A percentile compares a stretch with the other conserved stretches of the same genome.
These are phyloP conservation scores for Metallyticus violacea DNA, from an alignment of 2,888 invertebrate species.

Conservation along the genomic window DNA sequence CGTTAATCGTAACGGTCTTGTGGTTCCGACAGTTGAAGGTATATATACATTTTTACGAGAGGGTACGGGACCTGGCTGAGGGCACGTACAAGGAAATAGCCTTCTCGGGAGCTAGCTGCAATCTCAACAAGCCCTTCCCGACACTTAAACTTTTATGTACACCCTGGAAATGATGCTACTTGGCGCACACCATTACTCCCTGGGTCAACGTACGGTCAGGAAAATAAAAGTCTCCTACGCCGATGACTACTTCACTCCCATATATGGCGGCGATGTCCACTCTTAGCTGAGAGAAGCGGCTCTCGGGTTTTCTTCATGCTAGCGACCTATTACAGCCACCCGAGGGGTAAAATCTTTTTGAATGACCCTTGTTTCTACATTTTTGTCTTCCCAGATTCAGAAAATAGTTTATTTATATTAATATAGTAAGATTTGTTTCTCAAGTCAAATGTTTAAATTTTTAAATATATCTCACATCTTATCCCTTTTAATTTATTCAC, in stretches of 20 bases:
- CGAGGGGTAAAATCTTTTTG: no score
- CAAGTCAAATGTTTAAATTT: no score
- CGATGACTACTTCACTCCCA: not conserved
- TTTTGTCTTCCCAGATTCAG: no score
- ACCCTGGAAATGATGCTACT: not conserved
- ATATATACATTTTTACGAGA: not conserved
- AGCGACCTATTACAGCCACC: no score
- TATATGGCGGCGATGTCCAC: not conserved
- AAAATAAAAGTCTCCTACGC: not conserved
- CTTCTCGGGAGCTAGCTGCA: not conserved
- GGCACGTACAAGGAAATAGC: not conserved
- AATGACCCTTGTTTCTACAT: no score
- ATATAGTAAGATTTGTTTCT: no score
- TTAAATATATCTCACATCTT: no score
- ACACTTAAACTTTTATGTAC: not conserved
- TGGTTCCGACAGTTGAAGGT: not conserved
- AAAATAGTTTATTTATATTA: no score
- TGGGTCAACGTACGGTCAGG: not conserved
- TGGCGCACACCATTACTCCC: not conserved
- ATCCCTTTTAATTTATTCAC: no score
- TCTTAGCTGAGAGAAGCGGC: no score
- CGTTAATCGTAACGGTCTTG: not conserved
- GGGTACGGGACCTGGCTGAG: not conserved
- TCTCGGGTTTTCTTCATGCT: no score
- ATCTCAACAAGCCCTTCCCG: not conserved